phyloP scores from a whole-genome alignment of 2,113 vertebrate genomes.

The Tyrannus savana region DNA sequence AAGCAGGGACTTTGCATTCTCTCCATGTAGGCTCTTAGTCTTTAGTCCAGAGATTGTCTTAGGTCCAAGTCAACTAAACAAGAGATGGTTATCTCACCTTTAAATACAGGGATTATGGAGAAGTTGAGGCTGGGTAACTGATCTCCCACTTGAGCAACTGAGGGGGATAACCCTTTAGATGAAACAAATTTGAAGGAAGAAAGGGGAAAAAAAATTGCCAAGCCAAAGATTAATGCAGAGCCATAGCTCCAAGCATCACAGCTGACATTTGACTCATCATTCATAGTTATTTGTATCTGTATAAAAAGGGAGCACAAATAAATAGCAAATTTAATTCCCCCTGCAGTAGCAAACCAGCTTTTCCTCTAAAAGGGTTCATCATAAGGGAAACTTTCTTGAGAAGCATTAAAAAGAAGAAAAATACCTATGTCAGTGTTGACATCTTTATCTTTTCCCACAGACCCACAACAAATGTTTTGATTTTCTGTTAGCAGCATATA shows the following conservation, averaged over 20 bases:
- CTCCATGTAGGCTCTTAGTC: constrained; percentile 58
- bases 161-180: not conserved
- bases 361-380: not conserved
- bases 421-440: not conserved
- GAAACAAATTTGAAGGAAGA: not conserved
- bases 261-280: not conserved
- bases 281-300: not conserved
- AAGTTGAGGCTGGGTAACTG: not conserved
- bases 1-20: constrained; percentile 23
- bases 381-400: not conserved
- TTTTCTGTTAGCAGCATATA: not conserved
- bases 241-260: not conserved
- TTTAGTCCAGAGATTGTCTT: constrained; percentile 66
- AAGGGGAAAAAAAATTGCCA: not conserved
- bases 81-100: constrained; percentile 77
- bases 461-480: not conserved
- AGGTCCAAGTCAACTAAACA: constrained; percentile 70
- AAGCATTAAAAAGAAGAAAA: not conserved
- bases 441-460: not conserved
- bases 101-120: constrained; percentile 66
- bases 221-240: constrained; percentile 2
- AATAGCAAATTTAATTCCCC: not conserved
- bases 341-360: not conserved
- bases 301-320: not conserved
- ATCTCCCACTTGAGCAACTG: not conserved